Evolutionary conservation across 1,140 invertebrate species (phyloP).

Genomic region (Halesus radiatus): DNA sequence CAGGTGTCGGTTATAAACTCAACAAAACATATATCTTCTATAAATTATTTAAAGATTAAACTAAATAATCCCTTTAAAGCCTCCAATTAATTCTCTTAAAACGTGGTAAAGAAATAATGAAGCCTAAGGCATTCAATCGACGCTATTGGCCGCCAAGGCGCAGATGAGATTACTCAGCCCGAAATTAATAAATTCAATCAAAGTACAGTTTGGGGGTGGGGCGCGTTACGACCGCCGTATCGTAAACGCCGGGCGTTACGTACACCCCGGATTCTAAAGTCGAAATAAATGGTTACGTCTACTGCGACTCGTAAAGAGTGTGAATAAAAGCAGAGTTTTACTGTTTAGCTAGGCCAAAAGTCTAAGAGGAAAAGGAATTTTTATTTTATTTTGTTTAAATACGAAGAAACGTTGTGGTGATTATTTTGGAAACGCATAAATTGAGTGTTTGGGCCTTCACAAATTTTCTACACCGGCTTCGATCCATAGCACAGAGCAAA

Average conservation of each 20-base stretch:
- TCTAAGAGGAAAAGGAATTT: too few species aligned
- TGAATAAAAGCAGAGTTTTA: conserved; percentile 1
- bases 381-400: too few species aligned
- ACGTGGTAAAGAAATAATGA: not conserved
- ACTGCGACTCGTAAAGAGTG: not conserved
- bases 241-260: not conserved
- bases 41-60: too few species aligned
- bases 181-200: conserved; percentile 22
- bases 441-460: too few species aligned
- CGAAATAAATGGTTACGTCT: conserved; percentile 2
- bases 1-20: too few species aligned
- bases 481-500: too few species aligned
- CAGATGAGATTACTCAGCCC: conserved; percentile 1
- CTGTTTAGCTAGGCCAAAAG: not conserved
- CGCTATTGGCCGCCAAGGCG: not conserved
- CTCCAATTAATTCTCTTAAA: not conserved
- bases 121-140: not conserved
- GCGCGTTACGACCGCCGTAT: not conserved
- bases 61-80: too few species aligned
- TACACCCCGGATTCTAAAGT: not conserved
- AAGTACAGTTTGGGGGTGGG: not conserved
- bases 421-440: too few species aligned
- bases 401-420: too few species aligned
- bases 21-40: too few species aligned
- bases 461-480: too few species aligned